Evolutionary conservation across 2,888 invertebrate genomes (phyloP), one percentile per base, ranked within the genome.

Genomic region (Colletes collaris): DNA sequence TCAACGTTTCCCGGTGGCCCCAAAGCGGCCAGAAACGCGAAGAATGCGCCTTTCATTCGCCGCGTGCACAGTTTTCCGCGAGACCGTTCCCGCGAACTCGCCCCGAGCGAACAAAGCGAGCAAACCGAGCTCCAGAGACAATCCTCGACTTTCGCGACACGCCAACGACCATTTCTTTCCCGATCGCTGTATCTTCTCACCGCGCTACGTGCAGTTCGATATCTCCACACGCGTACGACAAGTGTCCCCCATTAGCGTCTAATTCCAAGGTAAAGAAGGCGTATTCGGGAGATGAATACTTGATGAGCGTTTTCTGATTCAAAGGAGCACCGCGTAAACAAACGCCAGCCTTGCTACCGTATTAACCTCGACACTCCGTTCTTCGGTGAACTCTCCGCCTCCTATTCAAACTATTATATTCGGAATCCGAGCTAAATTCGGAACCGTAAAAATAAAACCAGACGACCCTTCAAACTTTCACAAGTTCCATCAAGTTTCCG

Each of bases 31-130:
- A 46, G 59, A 53, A 52, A 46, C 70, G 40, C 55, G 40, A 53
- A 72, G 72, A 79, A 77, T 77, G 27, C 46, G 44, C 68, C 64
- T 75, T 81, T 81, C 75, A 58, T 67, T 56, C 64, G 27, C 8
- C 44, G 56, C 46, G 56, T 60, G 7, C 75, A 49, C 59, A 37
- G 55, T 62, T 69, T 65, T 50, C 69, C 69, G 8, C 16, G 59
- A 56, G 19, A 16, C 53, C 53, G 67, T 64, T 62, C 46, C 50
- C 62, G 52, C 46, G 56, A 69, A 40, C 63, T 35, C 76, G 60
- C 8, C 46, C n/a, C 13, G 46, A n/a, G 35, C n/a, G 66, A 50
- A 76, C 79, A 76, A 79, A 76, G 72, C 27, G 6, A 27, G 27
- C 27, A 27, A 27, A 27, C 27, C 27, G 27, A 27, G 27, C 27